Percentiles rank a stretch among this genome's conserved stretches.
Evolutionary conservation across 2,888 invertebrate genomes (phyloP).

Genomic region (Acrocyrtus sp.): DNA sequence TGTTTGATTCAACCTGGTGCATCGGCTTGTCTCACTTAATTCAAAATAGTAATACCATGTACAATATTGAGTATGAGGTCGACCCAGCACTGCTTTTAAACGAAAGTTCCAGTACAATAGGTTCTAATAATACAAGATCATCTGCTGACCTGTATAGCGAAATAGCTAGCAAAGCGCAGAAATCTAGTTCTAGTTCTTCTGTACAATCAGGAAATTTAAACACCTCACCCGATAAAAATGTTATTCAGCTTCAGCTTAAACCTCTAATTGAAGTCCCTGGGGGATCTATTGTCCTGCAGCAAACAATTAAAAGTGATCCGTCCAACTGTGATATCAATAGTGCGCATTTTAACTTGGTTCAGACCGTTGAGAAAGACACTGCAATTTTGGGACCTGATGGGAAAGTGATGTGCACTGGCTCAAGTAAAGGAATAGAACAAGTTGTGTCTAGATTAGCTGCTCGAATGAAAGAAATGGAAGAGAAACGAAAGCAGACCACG

Average conservation of each 20-base stretch:
- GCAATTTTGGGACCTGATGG: conserved; percentile 76
- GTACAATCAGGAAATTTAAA: background rate
- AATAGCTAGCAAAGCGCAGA: conserved; percentile 5
- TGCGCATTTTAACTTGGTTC: conserved; percentile 3
- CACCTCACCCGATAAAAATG: too few relatives aligned
- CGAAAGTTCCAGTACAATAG: background rate
- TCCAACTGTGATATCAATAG: conserved; percentile 37
- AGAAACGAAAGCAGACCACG: conserved; percentile 21
- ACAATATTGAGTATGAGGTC: conserved; percentile 29
- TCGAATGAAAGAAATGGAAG: conserved; percentile 43
- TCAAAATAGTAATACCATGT: background rate
- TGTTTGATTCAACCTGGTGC: conserved; percentile 48
- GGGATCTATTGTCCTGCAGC: conserved; percentile 23
- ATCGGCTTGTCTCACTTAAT: conserved; percentile 37
- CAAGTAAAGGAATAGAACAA: conserved; percentile 46
- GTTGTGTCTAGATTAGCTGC: conserved; percentile 53
- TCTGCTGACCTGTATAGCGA: conserved; percentile 24
- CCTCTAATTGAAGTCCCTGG: conserved; percentile 6
- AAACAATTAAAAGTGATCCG: conserved; percentile 18
- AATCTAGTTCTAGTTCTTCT: background rate
- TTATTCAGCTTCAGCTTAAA: conserved; percentile 29
- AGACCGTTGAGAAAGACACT: conserved; percentile 69
- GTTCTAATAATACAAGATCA: conserved; percentile 1
- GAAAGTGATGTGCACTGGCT: conserved; percentile 67
- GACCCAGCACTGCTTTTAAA: conserved; percentile 31